Base-by-base conservation (phyloP, 2,113 vertebrate genomes). In the Colaptes auratus region DNA sequence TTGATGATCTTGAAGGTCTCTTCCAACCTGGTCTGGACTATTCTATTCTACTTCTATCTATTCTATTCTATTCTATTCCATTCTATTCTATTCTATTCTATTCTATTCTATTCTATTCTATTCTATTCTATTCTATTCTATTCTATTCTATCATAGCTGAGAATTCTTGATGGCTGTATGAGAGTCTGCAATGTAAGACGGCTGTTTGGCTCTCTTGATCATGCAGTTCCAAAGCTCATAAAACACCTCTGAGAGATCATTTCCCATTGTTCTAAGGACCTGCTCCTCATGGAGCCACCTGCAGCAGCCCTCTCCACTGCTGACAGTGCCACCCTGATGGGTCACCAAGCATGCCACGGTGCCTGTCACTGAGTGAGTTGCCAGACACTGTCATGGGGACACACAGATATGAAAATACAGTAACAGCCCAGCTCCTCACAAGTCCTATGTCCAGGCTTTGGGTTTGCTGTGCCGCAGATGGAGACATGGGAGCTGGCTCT, bases 171-270 rank as follows among this genome's bases (percentile, higher is more conserved):
- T 12, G 8, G 36, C 46, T 63, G 23, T 7, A 27, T 3, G 7
- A 48, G 61, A 66, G 17, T 33, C 55, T 53, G 55, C 1, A 3
- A 36, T 53, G 33, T 13, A 13, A 50, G 27, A 55, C 71, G 31
- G 17, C 28, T 1, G 24, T 86, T 80, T 64, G 52, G 12, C 13
- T 73, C 0, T 0, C n/a, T 36, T 31, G 55, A 19, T 48, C 0
- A 0, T 0, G 0, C 77, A 64, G 61, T 35, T 86, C 42, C 61
- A 36, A 56, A 63, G 52, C 52, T 71, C 65, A 48, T 0, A 0
- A 13, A 2, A 2, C 56, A 73, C 42, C 33, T 76, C 11, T 60
- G 58, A 74, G 71, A 5, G 7, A 64, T 15, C 31, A 65, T 83
- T 88, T 80, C 64, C 27, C 21, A 0, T 44, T 42, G 44, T 28